Base-by-base conservation (phyloP, 2,888 invertebrate species). In the Meliscaeva auricollis region DNA sequence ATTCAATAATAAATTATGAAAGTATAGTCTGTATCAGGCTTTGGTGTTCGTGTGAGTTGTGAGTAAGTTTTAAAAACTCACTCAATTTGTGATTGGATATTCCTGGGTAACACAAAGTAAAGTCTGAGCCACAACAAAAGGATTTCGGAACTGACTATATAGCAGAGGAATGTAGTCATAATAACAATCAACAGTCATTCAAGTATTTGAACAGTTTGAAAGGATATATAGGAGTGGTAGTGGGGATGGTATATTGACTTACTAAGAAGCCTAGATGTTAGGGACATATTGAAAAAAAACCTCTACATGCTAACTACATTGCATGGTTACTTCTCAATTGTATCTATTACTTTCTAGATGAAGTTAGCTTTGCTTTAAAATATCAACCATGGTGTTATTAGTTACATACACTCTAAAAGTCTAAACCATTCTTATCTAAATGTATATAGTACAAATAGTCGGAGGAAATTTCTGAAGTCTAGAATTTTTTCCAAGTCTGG, bases 111-210 rank as follows among this genome's bases (percentile, higher is more conserved):
- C 85, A 72, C 7, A 48, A 11, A 30, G 1, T 32, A 26, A 44
- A 38, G n/a, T 35, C 32, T 56, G 22, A 46, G 56, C 69, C 85
- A 85, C 48, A 81, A 85, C 85, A 85, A 73, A 81, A 48, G 58
- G 8, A 68, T 15, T 70, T n/a, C 22, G 4, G 2, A 22, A 46
- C 64, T 56, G 17, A 3, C 20, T 48, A 64, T 48, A 32, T 46
- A 26, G 62, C 6, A 38, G n/a, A 30, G 26, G 17, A 26, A 11
- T 35, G 64, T 26, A 48, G 75, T 69, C 62, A 80, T 77, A 80
- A 68, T 72, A 85, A 77, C 75, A 72, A 81, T 70, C 44, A 75
- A 84, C 70, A 66, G 79, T 70, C 79, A 83, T 69, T 79, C 50
- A 70, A 38, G n/a, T 78, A 22, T 75, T 79, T 58, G 56, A 70